These are phyloP conservation scores for western clawed frog (Xenopus tropicalis) DNA, from an alignment of 2,113 vertebrate species.

Conservation along the genomic window DNA sequence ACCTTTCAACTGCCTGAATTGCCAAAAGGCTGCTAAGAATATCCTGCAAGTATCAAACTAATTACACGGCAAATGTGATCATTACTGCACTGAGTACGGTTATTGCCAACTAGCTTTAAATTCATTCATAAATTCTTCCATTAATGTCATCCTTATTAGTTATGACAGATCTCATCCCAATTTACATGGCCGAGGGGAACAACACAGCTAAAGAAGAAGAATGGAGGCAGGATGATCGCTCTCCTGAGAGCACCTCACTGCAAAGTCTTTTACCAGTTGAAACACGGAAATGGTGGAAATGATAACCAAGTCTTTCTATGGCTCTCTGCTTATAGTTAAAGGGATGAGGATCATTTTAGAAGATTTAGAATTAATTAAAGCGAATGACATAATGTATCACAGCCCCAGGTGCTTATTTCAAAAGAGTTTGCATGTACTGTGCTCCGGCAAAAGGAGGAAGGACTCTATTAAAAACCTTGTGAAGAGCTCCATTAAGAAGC, in stretches of 20 bases:
- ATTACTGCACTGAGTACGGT: not conserved
- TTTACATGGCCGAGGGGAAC: conserved; percentile 24
- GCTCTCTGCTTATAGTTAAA: conserved; percentile 36
- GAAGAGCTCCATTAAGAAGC: conserved; percentile 54
- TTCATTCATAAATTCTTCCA: conserved; percentile 13
- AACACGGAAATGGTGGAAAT: not conserved
- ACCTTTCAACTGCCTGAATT: not conserved
- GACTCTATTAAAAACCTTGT: conserved; percentile 58
- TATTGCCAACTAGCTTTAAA: not conserved
- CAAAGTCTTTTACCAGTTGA: conserved; percentile 4
- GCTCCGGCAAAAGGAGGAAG: conserved; percentile 51
- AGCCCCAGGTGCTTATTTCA: conserved; percentile 62
- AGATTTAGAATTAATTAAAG: conserved; percentile 72
- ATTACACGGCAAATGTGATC: conserved; percentile 2
- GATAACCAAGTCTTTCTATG: not conserved
- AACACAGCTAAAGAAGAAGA: not conserved
- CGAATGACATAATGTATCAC: conserved; percentile 50
- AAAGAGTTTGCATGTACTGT: conserved; percentile 45
- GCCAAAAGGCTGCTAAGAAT: not conserved
- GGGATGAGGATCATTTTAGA: conserved; percentile 47
- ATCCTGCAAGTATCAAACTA: conserved; percentile 11
- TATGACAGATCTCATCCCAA: conserved; percentile 24
- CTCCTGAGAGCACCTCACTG: conserved; percentile 6
- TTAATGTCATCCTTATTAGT: conserved; percentile 21
- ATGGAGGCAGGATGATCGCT: not conserved